These are phyloP conservation scores for Dioctria linearis DNA, from an alignment of 2,888 invertebrate genomes.

Conservation along the genomic window DNA sequence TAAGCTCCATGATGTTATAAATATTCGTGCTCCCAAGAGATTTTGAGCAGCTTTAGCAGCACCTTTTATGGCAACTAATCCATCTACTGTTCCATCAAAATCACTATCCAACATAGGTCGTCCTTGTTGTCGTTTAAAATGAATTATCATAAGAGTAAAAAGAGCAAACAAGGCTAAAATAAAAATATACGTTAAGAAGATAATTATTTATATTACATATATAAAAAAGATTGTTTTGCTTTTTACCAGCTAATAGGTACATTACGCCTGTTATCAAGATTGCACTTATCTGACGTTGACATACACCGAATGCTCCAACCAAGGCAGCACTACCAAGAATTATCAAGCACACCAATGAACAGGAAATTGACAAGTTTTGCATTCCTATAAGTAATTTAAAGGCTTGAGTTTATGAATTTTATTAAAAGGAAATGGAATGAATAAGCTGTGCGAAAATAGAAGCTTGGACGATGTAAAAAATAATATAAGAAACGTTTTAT, in stretches of 20 bases:
- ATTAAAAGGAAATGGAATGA: too few species aligned
- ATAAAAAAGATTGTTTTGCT: slow-evolving; percentile 39
- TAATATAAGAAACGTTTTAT: too few species aligned
- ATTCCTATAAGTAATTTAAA: slow-evolving; percentile 78
- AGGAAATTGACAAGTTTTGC: slow-evolving; percentile 96
- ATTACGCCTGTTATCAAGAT: slow-evolving; percentile 95
- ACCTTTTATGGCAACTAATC: slow-evolving; percentile 75
- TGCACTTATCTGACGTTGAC: slow-evolving; percentile 93
- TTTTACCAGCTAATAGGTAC: slow-evolving; percentile 90
- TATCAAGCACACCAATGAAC: slow-evolving; percentile 92
- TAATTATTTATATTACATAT: not conserved
- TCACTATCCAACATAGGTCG: slow-evolving; percentile 76
- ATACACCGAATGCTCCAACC: slow-evolving; percentile 90
- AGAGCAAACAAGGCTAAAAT: slow-evolving; percentile 87
- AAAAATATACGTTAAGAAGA: not conserved
- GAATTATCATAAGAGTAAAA: slow-evolving; percentile 93
- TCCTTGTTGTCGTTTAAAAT: slow-evolving; percentile 87
- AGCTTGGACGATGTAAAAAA: too few species aligned
- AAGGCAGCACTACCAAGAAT: slow-evolving; percentile 89
- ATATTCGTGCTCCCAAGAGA: slow-evolving; percentile 80
- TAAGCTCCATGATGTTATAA: slow-evolving; percentile 86
- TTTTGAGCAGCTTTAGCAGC: slow-evolving; percentile 73
- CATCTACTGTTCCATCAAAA: slow-evolving; percentile 80
- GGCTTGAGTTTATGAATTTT: too few species aligned
- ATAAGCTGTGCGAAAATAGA: too few species aligned